Evolutionary conservation across 2,888 invertebrate genomes (phyloP), one percentile per base, ranked within the genome.

Genomic region (Strigamia crassipes): DNA sequence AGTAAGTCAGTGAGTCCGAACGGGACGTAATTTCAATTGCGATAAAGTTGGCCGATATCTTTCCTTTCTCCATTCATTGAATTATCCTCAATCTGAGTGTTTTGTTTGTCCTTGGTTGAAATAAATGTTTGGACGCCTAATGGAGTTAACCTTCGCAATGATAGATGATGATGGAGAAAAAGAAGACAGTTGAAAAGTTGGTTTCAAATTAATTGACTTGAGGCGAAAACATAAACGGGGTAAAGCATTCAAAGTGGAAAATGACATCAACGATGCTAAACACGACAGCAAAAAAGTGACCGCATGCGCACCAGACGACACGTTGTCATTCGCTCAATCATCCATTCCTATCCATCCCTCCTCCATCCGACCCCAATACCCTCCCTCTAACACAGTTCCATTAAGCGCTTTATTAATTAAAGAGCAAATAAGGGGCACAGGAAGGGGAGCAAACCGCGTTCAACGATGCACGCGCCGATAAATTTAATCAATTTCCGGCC

Each of bases 401-500:
- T 78, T 80, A 61, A 18, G 80, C 27, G 23, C 80, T 80, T 61
- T 27, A 80, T 80, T 80, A 80, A 80, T 80, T 80, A 80, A 80
- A 80, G 80, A 80, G 80, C 80, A 80, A 80, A 80, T 80, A 80
- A 31, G 61, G 61, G 61, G 61, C 61, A 61, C 61, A 61, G 61
- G 61, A 61, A 61, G 61, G 61, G 61, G 61, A 79, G 79, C 80
- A 42, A 56, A 80, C 80, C 34, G 80, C 61, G 51, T 56, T 61
- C 51, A 42, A 42, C 38, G 61, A 80, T 61, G 56, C 80, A 42
- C 38, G 61, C 46, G 23, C 38, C 80, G 80, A 80, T 80, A 80
- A 80, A 80, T 80, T 80, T 80, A 80, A 80, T 80, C 80, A 80
- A 80, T 80, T 80, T 51, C 80, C 80, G 27, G 42, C 61, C 61